A percentile compares a stretch with the other conserved stretches of the same genome.
phyloP scores from a whole-genome alignment of 92 coral and sea anemone species.

The Epizoanthus scotinus region DNA sequence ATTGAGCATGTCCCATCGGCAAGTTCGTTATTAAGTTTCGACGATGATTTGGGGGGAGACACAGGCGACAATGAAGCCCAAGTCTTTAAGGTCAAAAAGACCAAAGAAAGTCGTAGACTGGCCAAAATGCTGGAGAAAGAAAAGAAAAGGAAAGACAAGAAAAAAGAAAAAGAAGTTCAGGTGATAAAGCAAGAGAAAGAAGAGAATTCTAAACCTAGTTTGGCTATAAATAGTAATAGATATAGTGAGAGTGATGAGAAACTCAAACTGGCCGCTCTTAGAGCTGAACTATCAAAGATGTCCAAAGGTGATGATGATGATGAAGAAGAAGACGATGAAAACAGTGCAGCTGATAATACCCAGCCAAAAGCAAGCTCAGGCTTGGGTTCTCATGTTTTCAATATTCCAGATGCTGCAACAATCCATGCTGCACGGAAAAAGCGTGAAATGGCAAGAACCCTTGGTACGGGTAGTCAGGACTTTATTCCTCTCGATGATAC shows the following conservation, averaged over 20 bases:
- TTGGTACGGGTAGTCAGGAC: slow-evolving; percentile 70
- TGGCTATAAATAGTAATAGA: not conserved
- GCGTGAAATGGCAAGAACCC: slow-evolving; percentile 94
- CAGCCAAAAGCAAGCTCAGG: slow-evolving; percentile 27
- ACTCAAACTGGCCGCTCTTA: slow-evolving; percentile 77
- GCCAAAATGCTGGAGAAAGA: slow-evolving; percentile 77
- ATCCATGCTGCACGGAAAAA: slow-evolving; percentile 95
- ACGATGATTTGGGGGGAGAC: slow-evolving; percentile 48
- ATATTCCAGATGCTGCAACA: slow-evolving; percentile 97
- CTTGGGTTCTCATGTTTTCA: slow-evolving; percentile 57
- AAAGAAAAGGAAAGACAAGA: slow-evolving; percentile 67
- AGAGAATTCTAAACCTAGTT: slow-evolving; percentile 6
- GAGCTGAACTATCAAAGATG: slow-evolving; percentile 91
- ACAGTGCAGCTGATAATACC: slow-evolving; percentile 5
- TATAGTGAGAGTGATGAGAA: slow-evolving; percentile 52
- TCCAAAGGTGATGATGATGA: slow-evolving; percentile 77
- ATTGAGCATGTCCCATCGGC: slow-evolving; percentile 70
- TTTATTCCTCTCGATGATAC: slow-evolving; percentile 91
- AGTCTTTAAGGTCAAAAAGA: slow-evolving; percentile 90
- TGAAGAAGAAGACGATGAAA: slow-evolving; percentile 55
- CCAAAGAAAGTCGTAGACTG: slow-evolving; percentile 94
- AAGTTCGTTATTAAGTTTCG: slow-evolving; percentile 84
- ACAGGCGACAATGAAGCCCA: slow-evolving; percentile 62
- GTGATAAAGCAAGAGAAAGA: slow-evolving; percentile 12
- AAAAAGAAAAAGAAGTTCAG: slow-evolving; percentile 31